Evolutionary conservation across 1,140 invertebrate species (phyloP), one percentile per base, ranked within the genome.

Genomic region (Caenorhabditis inopinata): DNA sequence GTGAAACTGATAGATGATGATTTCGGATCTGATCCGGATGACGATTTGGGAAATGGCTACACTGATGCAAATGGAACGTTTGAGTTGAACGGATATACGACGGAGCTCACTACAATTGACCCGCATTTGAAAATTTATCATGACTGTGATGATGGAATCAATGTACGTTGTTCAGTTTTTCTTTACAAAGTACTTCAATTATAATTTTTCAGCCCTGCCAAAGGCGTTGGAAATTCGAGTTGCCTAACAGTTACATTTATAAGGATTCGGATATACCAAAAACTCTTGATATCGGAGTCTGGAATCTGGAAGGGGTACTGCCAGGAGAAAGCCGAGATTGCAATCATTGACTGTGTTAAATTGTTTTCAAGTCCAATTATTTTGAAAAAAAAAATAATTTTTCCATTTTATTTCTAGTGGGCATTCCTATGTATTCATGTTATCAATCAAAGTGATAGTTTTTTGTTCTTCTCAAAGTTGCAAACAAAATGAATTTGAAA

Each of bases 161-260:
- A 83, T 48, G 85, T 87, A 84, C 53, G 79, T 62, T 48, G 1
- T 45, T 14, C 2, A 62, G 16, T n/a, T 35, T 18, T 58, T 21
- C 5, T 18, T n/a, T n/a, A n/a, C n/a, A n/a, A n/a, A 38, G 51
- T n/a, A 35, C 68, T 42, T 35, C 23, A 6, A 38, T 14, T 42
- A 21, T 7, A 42, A 2, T 21, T 18, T 85, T 88, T 48, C 32
- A 87, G 84, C 87, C 87, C 38, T 88, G 87, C 62, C 87, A 88
- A 81, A 83, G 87, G 12, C 80, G 87, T 9, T 88, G 87, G 87
- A 89, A 88, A 75, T 89, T 88, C 68, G 87, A 88, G 51, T 77
- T 88, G 74, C 87, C 87, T 12, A 89, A 88, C 74, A 74, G 82
- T 45, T 88, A 89, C 74, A 88, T 88, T 48, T 84, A 85, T 32